These are phyloP conservation scores for Gallinago undulata DNA, from an alignment of 2,113 vertebrate species.

Conservation along the genomic window DNA sequence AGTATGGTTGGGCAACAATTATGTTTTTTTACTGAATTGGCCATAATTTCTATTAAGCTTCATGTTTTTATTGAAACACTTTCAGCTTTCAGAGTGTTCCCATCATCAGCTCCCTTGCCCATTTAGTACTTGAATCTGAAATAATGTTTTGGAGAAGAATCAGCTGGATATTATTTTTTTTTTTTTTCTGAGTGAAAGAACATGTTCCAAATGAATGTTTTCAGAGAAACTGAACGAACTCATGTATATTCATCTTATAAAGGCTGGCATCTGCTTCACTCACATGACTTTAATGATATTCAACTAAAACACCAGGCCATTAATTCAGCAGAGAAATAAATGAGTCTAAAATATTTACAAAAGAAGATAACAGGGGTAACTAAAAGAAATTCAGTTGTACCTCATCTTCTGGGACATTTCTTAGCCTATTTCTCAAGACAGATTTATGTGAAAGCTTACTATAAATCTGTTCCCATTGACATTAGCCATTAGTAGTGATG, in stretches of 20 bases:
- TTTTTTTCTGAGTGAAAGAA: not conserved
- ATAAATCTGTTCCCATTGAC: slow-evolving; percentile 3
- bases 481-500: not conserved
- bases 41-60: not conserved
- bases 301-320: not conserved
- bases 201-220: slow-evolving; percentile 4
- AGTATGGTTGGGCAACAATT: not conserved
- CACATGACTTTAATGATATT: not conserved
- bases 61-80: not conserved
- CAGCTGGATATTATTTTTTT: not conserved
- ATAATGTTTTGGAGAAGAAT: not conserved
- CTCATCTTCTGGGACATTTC: not conserved
- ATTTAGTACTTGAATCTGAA: slow-evolving; percentile 3
- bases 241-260: not conserved
- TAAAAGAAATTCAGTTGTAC: not conserved
- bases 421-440: not conserved
- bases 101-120: not conserved
- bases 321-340: slow-evolving; percentile 12
- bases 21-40: not conserved
- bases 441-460: not conserved
- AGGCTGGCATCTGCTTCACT: not conserved
- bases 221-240: not conserved
- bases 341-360: slow-evolving; percentile 25
- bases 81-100: not conserved
- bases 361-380: not conserved